phyloP scores from a whole-genome alignment of 2,113 vertebrate species.

The Carassius carassius region DNA sequence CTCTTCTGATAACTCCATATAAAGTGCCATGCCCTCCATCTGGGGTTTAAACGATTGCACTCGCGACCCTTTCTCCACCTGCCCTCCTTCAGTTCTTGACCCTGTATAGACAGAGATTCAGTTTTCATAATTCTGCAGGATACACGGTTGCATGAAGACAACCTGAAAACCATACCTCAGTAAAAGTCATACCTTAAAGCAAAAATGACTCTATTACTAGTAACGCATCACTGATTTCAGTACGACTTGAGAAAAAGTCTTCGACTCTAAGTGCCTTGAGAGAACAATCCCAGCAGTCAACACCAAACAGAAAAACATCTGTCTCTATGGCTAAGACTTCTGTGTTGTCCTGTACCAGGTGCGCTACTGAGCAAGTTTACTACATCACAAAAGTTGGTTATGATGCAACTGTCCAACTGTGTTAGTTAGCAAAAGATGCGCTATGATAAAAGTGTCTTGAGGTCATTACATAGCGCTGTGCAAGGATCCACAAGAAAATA shows the following conservation, averaged over 20 bases:
- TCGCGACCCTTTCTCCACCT: conserved; percentile 59
- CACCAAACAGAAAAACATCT: too few species aligned
- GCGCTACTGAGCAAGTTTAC: too few species aligned
- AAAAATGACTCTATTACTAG: too few species aligned
- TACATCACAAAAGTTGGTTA: too few species aligned
- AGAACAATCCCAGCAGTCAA: too few species aligned
- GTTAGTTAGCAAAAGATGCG: not conserved
- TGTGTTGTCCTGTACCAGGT: too few species aligned
- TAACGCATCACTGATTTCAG: too few species aligned
- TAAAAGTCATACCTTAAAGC: too few species aligned
- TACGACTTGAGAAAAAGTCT: too few species aligned
- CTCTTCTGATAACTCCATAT: conserved; percentile 57
- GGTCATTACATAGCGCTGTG: too few species aligned
- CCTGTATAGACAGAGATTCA: not conserved
- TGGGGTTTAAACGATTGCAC: conserved; percentile 69
- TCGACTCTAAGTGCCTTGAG: too few species aligned
- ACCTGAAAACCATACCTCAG: not conserved
- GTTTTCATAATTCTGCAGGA: not conserved
- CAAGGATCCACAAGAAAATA: not conserved
- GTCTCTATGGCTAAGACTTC: too few species aligned
- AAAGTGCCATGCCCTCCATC: conserved; percentile 70
- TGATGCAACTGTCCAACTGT: not conserved
- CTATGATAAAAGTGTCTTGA: not conserved
- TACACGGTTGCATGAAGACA: not conserved
- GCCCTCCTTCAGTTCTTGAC: conserved; percentile 50